Conservation (phyloP, 1,140 invertebrate species). For the Solenopsis invicta region DNA sequence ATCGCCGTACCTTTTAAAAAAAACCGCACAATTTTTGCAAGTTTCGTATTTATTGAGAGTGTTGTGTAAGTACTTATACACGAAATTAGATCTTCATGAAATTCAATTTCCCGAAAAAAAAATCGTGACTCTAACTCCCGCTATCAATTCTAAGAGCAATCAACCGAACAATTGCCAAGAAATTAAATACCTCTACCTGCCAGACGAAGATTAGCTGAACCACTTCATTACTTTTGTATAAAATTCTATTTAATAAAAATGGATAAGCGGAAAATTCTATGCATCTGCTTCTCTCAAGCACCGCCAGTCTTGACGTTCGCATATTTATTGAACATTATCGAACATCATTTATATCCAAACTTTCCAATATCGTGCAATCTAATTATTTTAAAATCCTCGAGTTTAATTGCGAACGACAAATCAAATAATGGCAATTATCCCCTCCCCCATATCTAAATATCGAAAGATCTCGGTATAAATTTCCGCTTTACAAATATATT, state of each 20-base stretch:
- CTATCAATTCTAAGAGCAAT: constrained; percentile 40
- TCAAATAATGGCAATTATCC: background rate
- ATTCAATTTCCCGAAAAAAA: background rate
- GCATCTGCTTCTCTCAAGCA: background rate
- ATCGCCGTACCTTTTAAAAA: background rate
- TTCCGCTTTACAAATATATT: background rate
- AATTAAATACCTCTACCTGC: constrained; percentile 58
- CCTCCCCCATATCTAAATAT: too few relatives aligned
- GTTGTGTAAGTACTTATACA: background rate
- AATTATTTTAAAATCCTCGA: background rate
- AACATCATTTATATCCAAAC: background rate
- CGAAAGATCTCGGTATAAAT: too few relatives aligned
- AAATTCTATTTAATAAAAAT: constrained; percentile 35
- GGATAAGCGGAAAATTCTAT: background rate
- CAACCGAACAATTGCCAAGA: constrained; percentile 63
- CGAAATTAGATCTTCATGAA: constrained; percentile 17
- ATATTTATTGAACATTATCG: background rate
- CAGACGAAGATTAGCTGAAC: constrained; percentile 4
- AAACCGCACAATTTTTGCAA: background rate
- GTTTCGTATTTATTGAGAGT: background rate
- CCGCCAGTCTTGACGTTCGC: background rate
- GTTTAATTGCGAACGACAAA: background rate
- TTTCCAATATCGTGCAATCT: background rate
- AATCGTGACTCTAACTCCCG: background rate
- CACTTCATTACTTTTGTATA: background rate